Conservation (phyloP, 1,140 invertebrate species). For the Drosophila mojavensis region DNA sequence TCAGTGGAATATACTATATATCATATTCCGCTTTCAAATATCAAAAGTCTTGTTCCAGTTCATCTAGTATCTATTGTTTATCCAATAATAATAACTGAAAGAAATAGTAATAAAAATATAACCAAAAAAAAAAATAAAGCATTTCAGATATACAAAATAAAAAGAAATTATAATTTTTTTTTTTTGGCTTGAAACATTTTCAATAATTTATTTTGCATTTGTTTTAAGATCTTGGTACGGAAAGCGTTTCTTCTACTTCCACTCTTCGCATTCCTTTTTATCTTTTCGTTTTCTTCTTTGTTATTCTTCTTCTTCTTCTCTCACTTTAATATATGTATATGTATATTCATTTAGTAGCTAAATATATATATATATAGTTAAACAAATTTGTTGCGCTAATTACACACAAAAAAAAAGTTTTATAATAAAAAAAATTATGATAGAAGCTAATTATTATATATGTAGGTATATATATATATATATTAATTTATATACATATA, state of each 20-base stretch:
- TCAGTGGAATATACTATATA: too few relatives aligned
- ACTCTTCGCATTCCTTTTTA: conserved; percentile 2
- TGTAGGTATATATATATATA: neutral
- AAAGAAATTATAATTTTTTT: conserved; percentile 6
- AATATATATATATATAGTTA: conserved; percentile 30
- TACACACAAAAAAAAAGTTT: conserved; percentile 28
- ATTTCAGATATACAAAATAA: conserved; percentile 7
- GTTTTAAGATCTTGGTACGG: conserved; percentile 10
- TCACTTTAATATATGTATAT: neutral
- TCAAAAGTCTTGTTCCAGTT: too few relatives aligned
- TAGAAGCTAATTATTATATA: neutral
- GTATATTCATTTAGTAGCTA: conserved; percentile 4
- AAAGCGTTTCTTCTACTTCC: conserved; percentile 9
- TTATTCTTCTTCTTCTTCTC: conserved; percentile 11
- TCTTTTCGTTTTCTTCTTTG: conserved; percentile 15
- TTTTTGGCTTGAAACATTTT: conserved; percentile 67
- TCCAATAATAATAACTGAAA: neutral
- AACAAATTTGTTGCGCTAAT: conserved; percentile 40
- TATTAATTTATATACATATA: neutral
- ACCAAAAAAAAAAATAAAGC: conserved; percentile 10
- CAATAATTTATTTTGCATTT: conserved; percentile 63
- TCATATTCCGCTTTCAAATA: too few relatives aligned
- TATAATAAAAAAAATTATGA: conserved; percentile 16
- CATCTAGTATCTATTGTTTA: too few relatives aligned
- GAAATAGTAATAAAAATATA: conserved; percentile 10